phyloP scores from a whole-genome alignment of 2,888 invertebrate species.

The Eristalinus aeneus region DNA sequence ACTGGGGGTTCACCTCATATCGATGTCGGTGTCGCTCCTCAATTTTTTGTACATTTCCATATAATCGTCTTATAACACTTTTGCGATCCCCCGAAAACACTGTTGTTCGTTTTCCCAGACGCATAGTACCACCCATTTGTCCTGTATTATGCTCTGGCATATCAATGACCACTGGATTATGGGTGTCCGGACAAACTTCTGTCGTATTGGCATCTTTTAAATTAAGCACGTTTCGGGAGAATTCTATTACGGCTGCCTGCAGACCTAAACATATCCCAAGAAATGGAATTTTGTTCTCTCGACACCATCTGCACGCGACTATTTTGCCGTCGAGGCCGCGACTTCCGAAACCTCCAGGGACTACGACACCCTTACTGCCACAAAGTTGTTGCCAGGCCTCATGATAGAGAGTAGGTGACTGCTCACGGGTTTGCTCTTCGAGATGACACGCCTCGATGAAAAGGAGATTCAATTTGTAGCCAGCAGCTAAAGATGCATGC shows the following conservation, averaged over 20 bases:
- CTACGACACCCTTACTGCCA: conserved; percentile 93
- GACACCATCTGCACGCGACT: conserved; percentile 95
- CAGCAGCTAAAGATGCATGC: conserved; percentile 93
- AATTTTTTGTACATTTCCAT: conserved; percentile 88
- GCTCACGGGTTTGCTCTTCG: conserved; percentile 87
- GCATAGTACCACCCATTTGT: conserved; percentile 98
- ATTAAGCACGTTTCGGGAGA: conserved; percentile 91
- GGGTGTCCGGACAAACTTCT: conserved; percentile 89
- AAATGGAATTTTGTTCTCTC: conserved; percentile 93
- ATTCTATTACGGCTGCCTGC: conserved; percentile 98
- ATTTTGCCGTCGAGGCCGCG: conserved; percentile 98
- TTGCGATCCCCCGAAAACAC: conserved; percentile 84
- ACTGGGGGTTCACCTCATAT: conserved; percentile 97
- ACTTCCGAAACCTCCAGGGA: conserved; percentile 98
- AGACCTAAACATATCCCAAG: conserved; percentile 98
- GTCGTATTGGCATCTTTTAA: conserved; percentile 91
- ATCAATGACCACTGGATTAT: conserved; percentile 93
- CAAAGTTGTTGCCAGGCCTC: conserved; percentile 97
- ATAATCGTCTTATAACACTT: conserved; percentile 86
- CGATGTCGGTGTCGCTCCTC: conserved; percentile 98
- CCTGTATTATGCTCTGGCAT: conserved; percentile 99
- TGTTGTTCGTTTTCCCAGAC: conserved; percentile 96
- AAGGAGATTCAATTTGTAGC: conserved; percentile 91
- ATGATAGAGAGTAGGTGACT: conserved; percentile 92
- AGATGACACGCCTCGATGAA: conserved; percentile 96